Percentiles rank a stretch among this genome's conserved stretches.
Evolutionary conservation across 92 coral and sea anemone species (phyloP).

Genomic region (Epizoanthus illoricatus): DNA sequence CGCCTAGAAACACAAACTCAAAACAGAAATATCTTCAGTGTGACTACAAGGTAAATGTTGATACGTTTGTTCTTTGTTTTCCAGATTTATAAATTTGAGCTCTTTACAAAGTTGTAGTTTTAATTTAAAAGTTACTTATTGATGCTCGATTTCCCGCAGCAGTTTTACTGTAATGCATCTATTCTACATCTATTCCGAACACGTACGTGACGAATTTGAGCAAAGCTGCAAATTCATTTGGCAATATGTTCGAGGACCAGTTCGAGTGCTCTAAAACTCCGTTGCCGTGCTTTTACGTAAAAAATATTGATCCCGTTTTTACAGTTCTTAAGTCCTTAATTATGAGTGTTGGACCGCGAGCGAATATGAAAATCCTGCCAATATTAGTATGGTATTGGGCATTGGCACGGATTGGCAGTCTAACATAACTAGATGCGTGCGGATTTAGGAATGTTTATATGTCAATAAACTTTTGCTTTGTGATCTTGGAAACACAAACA

Average conservation of each 20-base stretch:
- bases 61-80: background rate
- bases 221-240: too few species aligned
- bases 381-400: too few species aligned
- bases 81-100: background rate
- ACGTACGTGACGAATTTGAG: too few species aligned
- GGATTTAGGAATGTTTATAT: conserved; percentile 20
- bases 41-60: background rate
- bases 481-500: background rate
- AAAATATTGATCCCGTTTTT: background rate
- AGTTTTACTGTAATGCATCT: too few species aligned
- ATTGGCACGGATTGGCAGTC: too few species aligned
- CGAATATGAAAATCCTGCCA: background rate
- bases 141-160: too few species aligned
- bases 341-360: conserved; percentile 3
- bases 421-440: background rate
- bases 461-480: conserved; percentile 26
- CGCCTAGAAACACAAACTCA: background rate
- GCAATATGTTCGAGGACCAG: too few species aligned
- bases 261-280: background rate
- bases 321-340: background rate
- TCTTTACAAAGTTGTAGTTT: background rate
- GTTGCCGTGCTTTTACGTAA: background rate
- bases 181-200: too few species aligned
- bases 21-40: background rate
- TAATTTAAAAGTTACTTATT: too few species aligned